Evolutionary conservation across 2,113 vertebrate genomes (phyloP).

Genomic region (Mugil cephalus): DNA sequence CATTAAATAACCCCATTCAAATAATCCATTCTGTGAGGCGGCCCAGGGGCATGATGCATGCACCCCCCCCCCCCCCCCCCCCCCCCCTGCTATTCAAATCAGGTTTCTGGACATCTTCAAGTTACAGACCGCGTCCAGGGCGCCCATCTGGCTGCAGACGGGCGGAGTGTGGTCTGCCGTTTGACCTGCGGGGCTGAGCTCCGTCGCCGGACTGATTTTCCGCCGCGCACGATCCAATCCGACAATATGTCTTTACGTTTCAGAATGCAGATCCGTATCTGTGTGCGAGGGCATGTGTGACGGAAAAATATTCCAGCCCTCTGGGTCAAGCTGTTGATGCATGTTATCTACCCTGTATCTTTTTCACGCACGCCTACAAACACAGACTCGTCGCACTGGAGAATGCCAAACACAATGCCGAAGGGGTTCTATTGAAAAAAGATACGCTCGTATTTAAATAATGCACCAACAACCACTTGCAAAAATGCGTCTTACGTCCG

Average conservation of each 20-base stretch:
- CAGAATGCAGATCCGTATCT: neutral
- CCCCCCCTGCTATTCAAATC: slow-evolving; percentile 76
- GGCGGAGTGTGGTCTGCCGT: slow-evolving; percentile 36
- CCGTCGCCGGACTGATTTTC: neutral
- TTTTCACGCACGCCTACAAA: slow-evolving; percentile 17
- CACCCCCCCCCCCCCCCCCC: slow-evolving; percentile 6
- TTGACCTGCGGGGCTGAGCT: slow-evolving; percentile 24
- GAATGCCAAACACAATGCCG: slow-evolving; percentile 19
- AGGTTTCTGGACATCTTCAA: slow-evolving; percentile 52
- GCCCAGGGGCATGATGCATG: slow-evolving; percentile 46
- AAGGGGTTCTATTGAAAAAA: neutral
- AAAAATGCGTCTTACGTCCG: neutral
- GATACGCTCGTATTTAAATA: slow-evolving; percentile 35
- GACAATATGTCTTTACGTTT: neutral
- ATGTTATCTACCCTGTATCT: neutral
- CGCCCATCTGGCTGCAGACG: slow-evolving; percentile 27
- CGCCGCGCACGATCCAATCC: neutral
- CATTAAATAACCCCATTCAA: slow-evolving; percentile 64
- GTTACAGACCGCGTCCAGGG: slow-evolving; percentile 48
- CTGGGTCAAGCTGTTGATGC: slow-evolving; percentile 7
- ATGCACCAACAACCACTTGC: neutral
- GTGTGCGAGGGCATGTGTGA: neutral
- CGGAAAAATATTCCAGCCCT: neutral
- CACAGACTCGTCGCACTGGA: slow-evolving; percentile 40
- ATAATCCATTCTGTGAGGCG: slow-evolving; percentile 43